Conservation (phyloP, 2,888 invertebrate species). For the Brachypterus glaber region DNA sequence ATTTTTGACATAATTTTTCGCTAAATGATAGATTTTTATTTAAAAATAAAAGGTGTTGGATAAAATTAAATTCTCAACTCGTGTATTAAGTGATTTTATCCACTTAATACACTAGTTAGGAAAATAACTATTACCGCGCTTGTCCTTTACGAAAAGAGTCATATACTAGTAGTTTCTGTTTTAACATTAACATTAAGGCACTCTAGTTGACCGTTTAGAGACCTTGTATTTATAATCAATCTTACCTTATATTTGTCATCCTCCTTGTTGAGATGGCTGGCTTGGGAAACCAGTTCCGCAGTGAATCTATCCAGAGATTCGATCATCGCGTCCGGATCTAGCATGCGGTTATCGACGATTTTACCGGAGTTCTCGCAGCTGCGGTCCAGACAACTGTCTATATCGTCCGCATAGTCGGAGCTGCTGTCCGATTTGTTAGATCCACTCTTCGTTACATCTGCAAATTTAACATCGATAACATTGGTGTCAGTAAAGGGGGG, state of each 20-base stretch:
- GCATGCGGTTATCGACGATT: conserved; percentile 35
- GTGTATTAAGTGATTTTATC: no score
- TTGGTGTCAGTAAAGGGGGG: no score
- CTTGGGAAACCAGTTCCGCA: conserved; percentile 54
- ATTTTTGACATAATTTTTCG: no score
- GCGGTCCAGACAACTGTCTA: conserved; percentile 29
- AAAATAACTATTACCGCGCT: no score
- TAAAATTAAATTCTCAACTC: no score
- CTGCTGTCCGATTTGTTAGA: conserved; percentile 34
- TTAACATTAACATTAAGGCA: no score
- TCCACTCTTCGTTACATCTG: conserved; percentile 41
- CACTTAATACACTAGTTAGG: no score
- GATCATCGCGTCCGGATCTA: conserved; percentile 58
- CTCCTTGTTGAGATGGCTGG: conserved; percentile 49
- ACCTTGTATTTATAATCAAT: conserved; percentile 20
- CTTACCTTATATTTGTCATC: conserved; percentile 26
- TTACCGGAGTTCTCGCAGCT: conserved; percentile 30
- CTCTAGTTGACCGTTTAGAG: no score
- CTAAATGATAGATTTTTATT: no score
- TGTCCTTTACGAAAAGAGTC: no score
- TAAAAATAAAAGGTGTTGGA: no score
- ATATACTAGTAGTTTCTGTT: no score
- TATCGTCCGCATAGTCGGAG: conserved; percentile 13
- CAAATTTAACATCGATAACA: conserved; percentile 22
- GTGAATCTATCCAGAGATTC: conserved; percentile 57